Evolutionary conservation across 2,113 vertebrate species (phyloP).

Genomic region (Notothenia rossii): DNA sequence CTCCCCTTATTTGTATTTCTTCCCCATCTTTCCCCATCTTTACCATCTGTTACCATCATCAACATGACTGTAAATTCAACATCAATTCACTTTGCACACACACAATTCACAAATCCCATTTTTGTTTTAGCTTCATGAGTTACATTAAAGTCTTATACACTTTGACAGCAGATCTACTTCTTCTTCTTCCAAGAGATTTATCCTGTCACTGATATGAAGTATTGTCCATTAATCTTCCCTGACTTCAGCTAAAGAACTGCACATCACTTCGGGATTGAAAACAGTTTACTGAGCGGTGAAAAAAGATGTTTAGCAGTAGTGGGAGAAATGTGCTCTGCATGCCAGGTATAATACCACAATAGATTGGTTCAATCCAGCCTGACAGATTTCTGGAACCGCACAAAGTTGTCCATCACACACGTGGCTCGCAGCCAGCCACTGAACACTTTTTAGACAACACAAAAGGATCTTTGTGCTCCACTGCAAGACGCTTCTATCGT

Average conservation of each 20-base stretch:
- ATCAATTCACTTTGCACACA: neutral
- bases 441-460: conserved; percentile 56
- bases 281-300: neutral
- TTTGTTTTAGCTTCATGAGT: conserved; percentile 18
- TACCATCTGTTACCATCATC: neutral
- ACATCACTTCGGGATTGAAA: conserved; percentile 21
- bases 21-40: no score
- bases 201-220: conserved; percentile 21
- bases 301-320: conserved; percentile 33
- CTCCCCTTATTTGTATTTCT: neutral
- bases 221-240: conserved; percentile 12
- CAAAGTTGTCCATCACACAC: conserved; percentile 55
- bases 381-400: conserved; percentile 73
- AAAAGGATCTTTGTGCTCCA: conserved; percentile 69
- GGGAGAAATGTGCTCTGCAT: conserved; percentile 53
- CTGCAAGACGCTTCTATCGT: conserved; percentile 49
- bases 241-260: neutral
- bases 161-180: conserved; percentile 10
- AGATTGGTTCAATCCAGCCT: conserved; percentile 56
- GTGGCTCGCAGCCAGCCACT: conserved; percentile 43
- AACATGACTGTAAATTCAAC: neutral
- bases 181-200: conserved; percentile 10
- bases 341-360: conserved; percentile 70
- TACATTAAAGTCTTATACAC: conserved; percentile 15
- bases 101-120: neutral